phyloP scores from a whole-genome alignment of 2,113 vertebrate species.

The Cinclus cinclus region DNA sequence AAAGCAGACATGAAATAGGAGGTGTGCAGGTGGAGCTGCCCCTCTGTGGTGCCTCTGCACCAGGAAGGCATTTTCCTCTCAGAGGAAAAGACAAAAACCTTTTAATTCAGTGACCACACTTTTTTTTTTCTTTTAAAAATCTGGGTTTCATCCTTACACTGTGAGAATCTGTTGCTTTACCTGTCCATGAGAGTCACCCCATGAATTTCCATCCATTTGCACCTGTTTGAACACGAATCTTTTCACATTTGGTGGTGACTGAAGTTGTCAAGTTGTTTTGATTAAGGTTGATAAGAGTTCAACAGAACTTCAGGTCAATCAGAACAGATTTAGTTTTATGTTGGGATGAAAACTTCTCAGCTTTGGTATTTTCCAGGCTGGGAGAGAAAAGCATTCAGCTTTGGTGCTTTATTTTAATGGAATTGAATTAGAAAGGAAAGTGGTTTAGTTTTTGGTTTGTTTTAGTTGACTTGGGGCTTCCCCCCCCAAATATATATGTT shows the following conservation, averaged over 20 bases:
- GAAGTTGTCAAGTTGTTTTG: not conserved
- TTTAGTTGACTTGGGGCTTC: not conserved
- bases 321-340: not conserved
- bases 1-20: fast-evolving
- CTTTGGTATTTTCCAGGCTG: not conserved
- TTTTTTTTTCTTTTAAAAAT: not conserved
- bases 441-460: fast-evolving
- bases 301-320: not conserved
- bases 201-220: not conserved
- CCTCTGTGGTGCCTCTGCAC: no score
- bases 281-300: not conserved
- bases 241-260: not conserved
- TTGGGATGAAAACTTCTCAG: not conserved
- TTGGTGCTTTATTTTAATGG: not conserved
- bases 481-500: fast-evolving
- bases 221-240: not conserved
- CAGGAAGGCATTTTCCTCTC: not conserved
- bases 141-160: not conserved
- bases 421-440: not conserved
- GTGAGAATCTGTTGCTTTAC: not conserved
- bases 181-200: not conserved
- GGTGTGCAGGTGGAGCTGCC: not conserved
- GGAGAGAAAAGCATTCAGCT: not conserved
- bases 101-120: not conserved
- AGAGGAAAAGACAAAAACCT: not conserved